Evolutionary conservation across 2,113 vertebrate genomes (phyloP).

Genomic region (Accipiter cooperii): DNA sequence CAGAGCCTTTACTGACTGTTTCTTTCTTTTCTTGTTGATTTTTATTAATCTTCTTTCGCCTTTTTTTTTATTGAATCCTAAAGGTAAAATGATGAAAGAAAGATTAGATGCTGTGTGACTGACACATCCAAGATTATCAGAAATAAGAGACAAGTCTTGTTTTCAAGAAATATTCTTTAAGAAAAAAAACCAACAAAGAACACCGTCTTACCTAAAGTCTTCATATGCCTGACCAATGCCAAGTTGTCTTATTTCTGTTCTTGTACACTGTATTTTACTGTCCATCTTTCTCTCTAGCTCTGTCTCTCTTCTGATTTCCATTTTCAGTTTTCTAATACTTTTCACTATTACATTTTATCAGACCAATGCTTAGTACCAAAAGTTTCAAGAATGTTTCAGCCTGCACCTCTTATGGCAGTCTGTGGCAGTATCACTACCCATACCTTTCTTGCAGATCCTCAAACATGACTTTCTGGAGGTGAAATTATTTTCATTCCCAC

Average conservation of each 20-base stretch:
- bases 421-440: background rate
- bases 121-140: background rate
- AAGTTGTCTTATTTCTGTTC: background rate
- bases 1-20: background rate
- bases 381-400: background rate
- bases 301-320: background rate
- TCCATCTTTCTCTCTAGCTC: background rate
- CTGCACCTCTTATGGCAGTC: background rate
- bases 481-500: constrained; percentile 91
- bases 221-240: background rate
- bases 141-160: background rate
- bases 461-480: constrained; percentile 68
- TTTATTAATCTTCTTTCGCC: constrained; percentile 42
- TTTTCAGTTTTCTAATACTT: background rate
- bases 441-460: constrained; percentile 76
- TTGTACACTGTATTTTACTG: background rate
- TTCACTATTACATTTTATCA: background rate
- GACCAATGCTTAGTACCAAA: background rate
- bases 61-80: constrained; percentile 54
- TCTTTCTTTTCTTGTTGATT: constrained; percentile 66
- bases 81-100: background rate
- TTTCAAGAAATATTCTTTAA: background rate
- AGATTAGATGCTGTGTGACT: background rate
- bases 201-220: background rate
- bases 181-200: background rate